Conservation (phyloP, 2,797 vertebrate genomes). For the Xyrichtys novacula region DNA sequence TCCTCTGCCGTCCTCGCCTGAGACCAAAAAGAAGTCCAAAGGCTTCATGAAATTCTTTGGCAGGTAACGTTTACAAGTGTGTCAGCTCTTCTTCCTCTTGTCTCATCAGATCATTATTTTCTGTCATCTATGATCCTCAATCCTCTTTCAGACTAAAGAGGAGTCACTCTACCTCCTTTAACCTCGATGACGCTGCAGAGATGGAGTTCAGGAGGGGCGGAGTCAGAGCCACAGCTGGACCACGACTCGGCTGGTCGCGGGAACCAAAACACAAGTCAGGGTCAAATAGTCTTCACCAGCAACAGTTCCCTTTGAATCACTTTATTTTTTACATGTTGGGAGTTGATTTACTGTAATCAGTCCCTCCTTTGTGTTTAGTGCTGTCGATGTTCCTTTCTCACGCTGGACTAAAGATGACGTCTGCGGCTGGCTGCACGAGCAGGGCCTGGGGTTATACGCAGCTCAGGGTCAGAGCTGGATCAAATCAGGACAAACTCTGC, state of each 20-base stretch:
- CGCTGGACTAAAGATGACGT: conserved; percentile 95
- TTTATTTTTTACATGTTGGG: not conserved
- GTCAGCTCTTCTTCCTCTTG: not conserved
- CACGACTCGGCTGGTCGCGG: conserved; percentile 94
- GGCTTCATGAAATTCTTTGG: conserved; percentile 95
- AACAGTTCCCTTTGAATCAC: too few species aligned
- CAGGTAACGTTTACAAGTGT: conserved; percentile 80
- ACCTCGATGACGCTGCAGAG: conserved; percentile 90
- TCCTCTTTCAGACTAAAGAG: conserved; percentile 87
- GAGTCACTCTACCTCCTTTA: conserved; percentile 95
- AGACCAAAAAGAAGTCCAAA: conserved; percentile 93
- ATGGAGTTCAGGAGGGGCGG: conserved; percentile 94
- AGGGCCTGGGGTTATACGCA: conserved; percentile 91
- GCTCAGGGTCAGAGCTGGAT: conserved; percentile 91
- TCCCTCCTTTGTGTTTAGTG: conserved; percentile 73
- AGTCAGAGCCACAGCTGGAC: conserved; percentile 93
- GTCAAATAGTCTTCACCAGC: not conserved
- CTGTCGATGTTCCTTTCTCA: conserved; percentile 90
- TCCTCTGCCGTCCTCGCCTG: conserved; percentile 86
- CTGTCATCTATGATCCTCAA: not conserved
- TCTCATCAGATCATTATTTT: fast-evolving
- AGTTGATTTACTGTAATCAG: not conserved
- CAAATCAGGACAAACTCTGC: conserved; percentile 90
- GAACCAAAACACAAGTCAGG: conserved; percentile 88
- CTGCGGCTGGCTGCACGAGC: conserved; percentile 93